Base-by-base conservation (phyloP, 1,140 invertebrate genomes). In the Drosophila lini region DNA sequence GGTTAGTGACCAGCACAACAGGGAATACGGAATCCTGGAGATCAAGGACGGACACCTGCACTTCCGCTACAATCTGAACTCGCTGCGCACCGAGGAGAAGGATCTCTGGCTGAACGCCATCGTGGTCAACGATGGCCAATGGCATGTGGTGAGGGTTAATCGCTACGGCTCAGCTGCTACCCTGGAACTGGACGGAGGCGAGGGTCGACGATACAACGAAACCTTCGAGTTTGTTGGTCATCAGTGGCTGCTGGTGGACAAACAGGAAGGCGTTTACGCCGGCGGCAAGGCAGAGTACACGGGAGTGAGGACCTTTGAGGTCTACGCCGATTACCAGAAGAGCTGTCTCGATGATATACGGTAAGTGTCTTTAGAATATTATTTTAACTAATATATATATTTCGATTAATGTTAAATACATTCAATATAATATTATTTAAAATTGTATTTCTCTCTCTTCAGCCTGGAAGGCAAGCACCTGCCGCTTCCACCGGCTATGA, bases 251-350 rank as follows among this genome's bases (percentile, higher is more conserved):
- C 91, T 97, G 52, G 97, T 98, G 28, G 97, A 98, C 85, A 98
- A 98, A 83, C 97, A 98, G 90, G 97, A 98, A 92, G 97, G 97
- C 9, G 97, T 99, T 31, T 98, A 98, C 88, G 97, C 97, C 2
- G 98, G 98, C 59, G 98, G 98, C 8, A 98, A 98, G 93, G 98
- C 97, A 5, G 97, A 98, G 90, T 98, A 98, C 86, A 98, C 97
- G 22, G 97, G 97, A 28, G 96, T 98, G 1, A 93, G 97, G 55
- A 98, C 97, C 1, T 98, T 98, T 91, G 97, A 98, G 93, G 97
- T 98, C 7, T 98, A 98, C 90, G 96, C 97, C n/a, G 98, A 98
- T 92, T 98, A 97, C 92, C 97, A 98, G 85, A 97, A 98, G 86
- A 94, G 94, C 59, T 94, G 94, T 65, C 92, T 94, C 44, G 94